phyloP scores from a whole-genome alignment of 2,888 invertebrate genomes.

The Lasioglossum pauxillum region DNA sequence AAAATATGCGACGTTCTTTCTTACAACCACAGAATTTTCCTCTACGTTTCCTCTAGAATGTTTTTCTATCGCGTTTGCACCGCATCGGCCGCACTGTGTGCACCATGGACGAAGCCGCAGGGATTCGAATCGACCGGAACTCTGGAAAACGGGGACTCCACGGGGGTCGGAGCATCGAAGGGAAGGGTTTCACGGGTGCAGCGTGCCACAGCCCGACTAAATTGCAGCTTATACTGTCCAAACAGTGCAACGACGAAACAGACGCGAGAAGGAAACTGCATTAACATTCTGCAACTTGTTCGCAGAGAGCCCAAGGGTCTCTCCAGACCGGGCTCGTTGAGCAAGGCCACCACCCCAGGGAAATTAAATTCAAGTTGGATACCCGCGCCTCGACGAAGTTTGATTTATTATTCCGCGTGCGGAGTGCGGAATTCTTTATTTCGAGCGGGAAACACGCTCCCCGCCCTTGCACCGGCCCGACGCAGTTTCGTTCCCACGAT shows the following conservation, averaged over 20 bases:
- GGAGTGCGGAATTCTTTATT: neutral
- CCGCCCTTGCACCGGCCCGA: neutral
- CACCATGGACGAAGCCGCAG: neutral
- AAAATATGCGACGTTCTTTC: too few species aligned
- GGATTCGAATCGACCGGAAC: constrained; percentile 4
- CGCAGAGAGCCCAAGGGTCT: neutral
- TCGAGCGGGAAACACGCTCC: neutral
- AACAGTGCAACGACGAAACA: constrained; percentile 3
- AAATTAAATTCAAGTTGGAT: constrained; percentile 4
- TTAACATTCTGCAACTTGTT: constrained; percentile 47
- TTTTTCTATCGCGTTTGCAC: neutral
- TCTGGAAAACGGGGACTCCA: neutral
- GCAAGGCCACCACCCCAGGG: neutral
- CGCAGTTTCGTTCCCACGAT: neutral
- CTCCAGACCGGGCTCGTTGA: neutral
- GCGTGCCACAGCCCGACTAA: constrained; percentile 17
- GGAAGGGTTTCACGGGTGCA: neutral
- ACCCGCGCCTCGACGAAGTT: neutral
- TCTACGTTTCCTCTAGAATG: neutral
- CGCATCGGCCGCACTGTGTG: neutral
- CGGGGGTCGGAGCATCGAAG: neutral
- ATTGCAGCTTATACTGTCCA: constrained; percentile 46
- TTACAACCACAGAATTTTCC: neutral
- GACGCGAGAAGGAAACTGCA: constrained; percentile 34
- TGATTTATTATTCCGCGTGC: neutral